Base-by-base conservation (phyloP, 2,888 invertebrate species). In the Rhopalosiphum nymphaeae region DNA sequence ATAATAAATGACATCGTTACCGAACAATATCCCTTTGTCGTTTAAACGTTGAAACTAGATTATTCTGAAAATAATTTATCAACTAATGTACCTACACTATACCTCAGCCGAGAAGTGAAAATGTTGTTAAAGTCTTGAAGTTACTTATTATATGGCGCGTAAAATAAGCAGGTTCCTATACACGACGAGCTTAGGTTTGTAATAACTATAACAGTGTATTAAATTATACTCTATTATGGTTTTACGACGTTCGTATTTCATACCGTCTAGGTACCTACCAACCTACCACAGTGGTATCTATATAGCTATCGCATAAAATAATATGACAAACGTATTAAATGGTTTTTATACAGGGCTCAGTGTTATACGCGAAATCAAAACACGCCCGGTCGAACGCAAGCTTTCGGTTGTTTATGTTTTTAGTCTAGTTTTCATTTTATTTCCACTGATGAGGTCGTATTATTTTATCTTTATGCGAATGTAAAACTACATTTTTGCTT, bases 1-100 rank as follows among this genome's bases (percentile, higher is more conserved):
- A 78, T 88, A 53, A 88, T 53, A 88, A 53, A 88, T 88, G 25
- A 11, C 88, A 53, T 56, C 53, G 56, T 78, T 78, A 78, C 67
- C 53, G 36, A 21, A 56, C 56, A n/a, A 78, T 78, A 78, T 36
- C 36, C 67, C 11, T 56, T 42, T 42, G 89, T 57, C 56, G 25
- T 56, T 57, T 56, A 42, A 36, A 89, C 25, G 26, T 42, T 56
- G 89, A 36, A 36, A 53, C 56, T 25, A 53, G 26, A 89, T 56
- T 89, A 25, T 89, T 56, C n/a, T 36, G n/a, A 36, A 67, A 67
- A 36, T 36, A 67, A 67, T 67, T 67, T 67, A 67, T 67, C 16
- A 67, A 67, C n/a, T 67, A n/a, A 67, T 67, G n/a, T 13, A 67
- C 7, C 7, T 16, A 7, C n/a, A 4, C 44, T 44, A 44, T 56